Evolutionary conservation across 2,113 vertebrate genomes (phyloP).

Genomic region (Antennarius striatus): DNA sequence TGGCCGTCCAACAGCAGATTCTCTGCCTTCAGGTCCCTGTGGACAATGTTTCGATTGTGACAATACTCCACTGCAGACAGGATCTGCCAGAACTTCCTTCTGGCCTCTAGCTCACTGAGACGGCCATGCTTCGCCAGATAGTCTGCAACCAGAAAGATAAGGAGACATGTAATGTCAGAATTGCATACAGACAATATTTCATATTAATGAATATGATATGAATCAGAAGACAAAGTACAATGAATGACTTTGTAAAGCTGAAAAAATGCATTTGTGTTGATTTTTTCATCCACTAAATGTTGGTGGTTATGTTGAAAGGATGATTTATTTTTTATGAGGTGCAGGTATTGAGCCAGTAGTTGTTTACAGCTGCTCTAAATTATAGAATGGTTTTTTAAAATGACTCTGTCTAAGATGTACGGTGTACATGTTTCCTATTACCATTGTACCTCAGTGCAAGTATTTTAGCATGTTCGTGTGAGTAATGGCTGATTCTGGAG

Average conservation of each 20-base stretch:
- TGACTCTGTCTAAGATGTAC: slow-evolving; percentile 13
- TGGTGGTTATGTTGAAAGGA: slow-evolving; percentile 26
- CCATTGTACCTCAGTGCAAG: neutral
- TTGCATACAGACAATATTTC: slow-evolving; percentile 9
- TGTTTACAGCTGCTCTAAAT: slow-evolving; percentile 42
- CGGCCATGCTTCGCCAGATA: slow-evolving; percentile 96
- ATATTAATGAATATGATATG: neutral
- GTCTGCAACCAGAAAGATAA: slow-evolving; percentile 77
- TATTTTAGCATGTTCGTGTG: slow-evolving; percentile 3
- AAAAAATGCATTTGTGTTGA: slow-evolving; percentile 5
- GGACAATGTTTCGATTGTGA: slow-evolving; percentile 92
- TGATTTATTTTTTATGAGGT: slow-evolving; percentile 48
- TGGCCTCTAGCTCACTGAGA: slow-evolving; percentile 91
- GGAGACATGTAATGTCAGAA: slow-evolving; percentile 23
- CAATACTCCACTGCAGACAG: slow-evolving; percentile 96
- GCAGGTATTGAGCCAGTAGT: slow-evolving; percentile 20
- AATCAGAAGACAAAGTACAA: neutral
- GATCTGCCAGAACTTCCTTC: slow-evolving; percentile 98
- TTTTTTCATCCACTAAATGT: slow-evolving; percentile 17
- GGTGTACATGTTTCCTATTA: slow-evolving; percentile 21
- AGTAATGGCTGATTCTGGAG: slow-evolving; percentile 6
- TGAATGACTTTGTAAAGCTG: neutral
- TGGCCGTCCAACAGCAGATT: slow-evolving; percentile 93
- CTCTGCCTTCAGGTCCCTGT: slow-evolving; percentile 96
- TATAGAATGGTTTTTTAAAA: slow-evolving; percentile 30